Conservation (phyloP, 2,888 invertebrate species). For the Drosophila affinis region DNA sequence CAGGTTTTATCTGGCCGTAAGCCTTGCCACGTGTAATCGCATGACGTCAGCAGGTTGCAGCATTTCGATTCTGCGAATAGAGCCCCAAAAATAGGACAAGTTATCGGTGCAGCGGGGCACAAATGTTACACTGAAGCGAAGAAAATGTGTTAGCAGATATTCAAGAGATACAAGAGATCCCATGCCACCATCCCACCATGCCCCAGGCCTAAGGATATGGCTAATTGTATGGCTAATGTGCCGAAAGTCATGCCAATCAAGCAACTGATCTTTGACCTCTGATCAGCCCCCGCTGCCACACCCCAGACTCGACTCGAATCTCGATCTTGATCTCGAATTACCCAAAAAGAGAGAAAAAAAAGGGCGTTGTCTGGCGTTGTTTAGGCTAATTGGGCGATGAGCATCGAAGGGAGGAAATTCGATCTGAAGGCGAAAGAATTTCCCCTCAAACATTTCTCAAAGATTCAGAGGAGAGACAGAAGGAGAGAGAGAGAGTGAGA, state of each 20-base stretch:
- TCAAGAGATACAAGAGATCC: too few species aligned
- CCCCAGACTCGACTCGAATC: slow-evolving; percentile 23
- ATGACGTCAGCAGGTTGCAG: background rate
- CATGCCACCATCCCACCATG: too few species aligned
- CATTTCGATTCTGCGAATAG: background rate
- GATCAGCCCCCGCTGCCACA: slow-evolving; percentile 12
- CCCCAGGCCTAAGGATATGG: background rate
- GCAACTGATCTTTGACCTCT: slow-evolving; percentile 55
- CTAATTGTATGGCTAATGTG: slow-evolving; percentile 8
- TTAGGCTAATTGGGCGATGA: slow-evolving; percentile 42
- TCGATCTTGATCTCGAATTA: slow-evolving; percentile 2
- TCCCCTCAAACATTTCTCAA: slow-evolving; percentile 34
- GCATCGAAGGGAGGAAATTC: slow-evolving; percentile 33
- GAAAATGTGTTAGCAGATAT: too few species aligned
- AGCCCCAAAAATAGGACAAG: background rate
- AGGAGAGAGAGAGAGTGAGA: background rate
- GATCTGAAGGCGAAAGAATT: slow-evolving; percentile 32
- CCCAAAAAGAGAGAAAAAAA: background rate
- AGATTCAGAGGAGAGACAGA: slow-evolving; percentile 8
- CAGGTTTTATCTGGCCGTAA: background rate
- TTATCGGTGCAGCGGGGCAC: too few species aligned
- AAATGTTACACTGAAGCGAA: too few species aligned
- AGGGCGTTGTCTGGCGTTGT: slow-evolving; percentile 28
- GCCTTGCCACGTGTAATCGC: background rate
- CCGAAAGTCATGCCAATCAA: slow-evolving; percentile 36